A percentile compares a stretch with the other conserved stretches of the same genome.
These are phyloP conservation scores for Strix uralensis DNA, from an alignment of 2,113 vertebrate genomes.

Conservation along the genomic window DNA sequence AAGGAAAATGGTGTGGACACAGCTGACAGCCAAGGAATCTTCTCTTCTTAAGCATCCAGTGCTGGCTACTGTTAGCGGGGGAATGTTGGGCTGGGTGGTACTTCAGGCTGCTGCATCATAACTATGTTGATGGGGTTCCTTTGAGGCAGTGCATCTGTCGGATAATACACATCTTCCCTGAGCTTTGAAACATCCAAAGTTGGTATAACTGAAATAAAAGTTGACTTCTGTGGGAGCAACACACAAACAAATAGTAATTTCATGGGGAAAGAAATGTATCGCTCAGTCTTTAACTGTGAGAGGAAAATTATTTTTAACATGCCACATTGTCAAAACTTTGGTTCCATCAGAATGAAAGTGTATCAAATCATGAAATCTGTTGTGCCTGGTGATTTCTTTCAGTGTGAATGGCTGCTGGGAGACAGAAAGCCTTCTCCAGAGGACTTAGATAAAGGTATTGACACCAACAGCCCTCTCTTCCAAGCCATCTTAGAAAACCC, in stretches of 20 bases:
- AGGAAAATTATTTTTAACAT: background rate
- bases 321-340: background rate
- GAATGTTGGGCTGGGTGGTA: background rate
- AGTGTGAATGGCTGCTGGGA: conserved; percentile 98
- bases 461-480: conserved; percentile 91
- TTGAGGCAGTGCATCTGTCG: background rate
- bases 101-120: background rate
- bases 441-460: conserved; percentile 94
- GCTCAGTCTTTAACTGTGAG: background rate
- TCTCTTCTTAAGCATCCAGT: background rate
- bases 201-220: background rate
- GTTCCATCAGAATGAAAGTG: too few relatives aligned
- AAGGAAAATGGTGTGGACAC: background rate
- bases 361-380: background rate
- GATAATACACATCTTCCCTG: background rate
- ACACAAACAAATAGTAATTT: background rate
- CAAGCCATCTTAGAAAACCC: conserved; percentile 98
- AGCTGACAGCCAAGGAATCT: background rate
- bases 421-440: conserved; percentile 95
- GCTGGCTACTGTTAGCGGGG: background rate
- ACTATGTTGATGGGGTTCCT: background rate
- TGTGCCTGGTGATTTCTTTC: conserved; percentile 18
- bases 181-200: background rate
- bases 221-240: background rate
- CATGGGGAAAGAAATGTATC: background rate